Conservation (phyloP, 1,140 invertebrate species). For the Zaprionus taronus region DNA sequence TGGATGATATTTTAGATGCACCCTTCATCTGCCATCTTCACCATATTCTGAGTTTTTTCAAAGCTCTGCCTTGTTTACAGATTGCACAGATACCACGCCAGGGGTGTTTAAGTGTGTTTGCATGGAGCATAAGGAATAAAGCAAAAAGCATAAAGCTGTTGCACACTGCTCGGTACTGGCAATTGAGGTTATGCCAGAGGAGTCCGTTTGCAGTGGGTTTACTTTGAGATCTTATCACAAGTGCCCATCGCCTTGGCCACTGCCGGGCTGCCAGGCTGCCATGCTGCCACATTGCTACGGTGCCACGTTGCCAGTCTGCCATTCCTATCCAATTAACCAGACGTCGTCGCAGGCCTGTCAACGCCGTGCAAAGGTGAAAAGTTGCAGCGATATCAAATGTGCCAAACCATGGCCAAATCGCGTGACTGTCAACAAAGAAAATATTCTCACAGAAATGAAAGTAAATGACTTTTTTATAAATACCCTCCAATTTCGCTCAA, state of each 20-base stretch:
- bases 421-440: constrained; percentile 64
- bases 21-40: neutral
- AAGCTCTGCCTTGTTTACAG: constrained; percentile 30
- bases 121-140: constrained; percentile 6
- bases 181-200: constrained; percentile 31
- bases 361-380: constrained; percentile 69
- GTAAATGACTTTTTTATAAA: constrained; percentile 15
- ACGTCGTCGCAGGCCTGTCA: constrained; percentile 48
- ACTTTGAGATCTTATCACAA: constrained; percentile 38
- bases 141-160: constrained; percentile 22
- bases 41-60: neutral
- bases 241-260: constrained; percentile 8
- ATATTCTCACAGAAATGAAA: neutral
- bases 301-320: constrained; percentile 6
- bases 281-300: constrained; percentile 2
- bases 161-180: constrained; percentile 28
- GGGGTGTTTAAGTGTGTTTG: constrained; percentile 59
- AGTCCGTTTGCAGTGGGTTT: constrained; percentile 17
- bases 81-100: constrained; percentile 47
- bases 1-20: neutral
- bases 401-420: constrained; percentile 62
- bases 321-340: constrained; percentile 72
- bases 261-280: neutral
- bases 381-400: constrained; percentile 76
- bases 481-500: constrained; percentile 10